phyloP scores from a whole-genome alignment of 2,797 vertebrate genomes.

The Carcharodon carcharias region DNA sequence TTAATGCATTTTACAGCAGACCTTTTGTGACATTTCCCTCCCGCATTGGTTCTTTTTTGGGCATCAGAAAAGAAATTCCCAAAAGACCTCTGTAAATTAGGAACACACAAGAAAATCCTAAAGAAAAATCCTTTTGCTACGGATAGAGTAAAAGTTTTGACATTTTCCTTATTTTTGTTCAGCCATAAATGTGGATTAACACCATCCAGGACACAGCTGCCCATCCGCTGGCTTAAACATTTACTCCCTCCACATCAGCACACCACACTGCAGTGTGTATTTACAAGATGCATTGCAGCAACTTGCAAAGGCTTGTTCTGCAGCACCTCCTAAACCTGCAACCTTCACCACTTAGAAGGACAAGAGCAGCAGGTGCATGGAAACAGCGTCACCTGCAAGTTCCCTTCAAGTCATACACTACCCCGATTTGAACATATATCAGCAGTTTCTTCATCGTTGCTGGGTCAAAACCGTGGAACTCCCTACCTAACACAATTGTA shows the following conservation, averaged over 20 bases:
- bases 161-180: not conserved
- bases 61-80: not conserved
- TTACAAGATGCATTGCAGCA: not conserved
- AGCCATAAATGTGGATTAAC: not conserved
- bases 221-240: not conserved
- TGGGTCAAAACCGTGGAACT: not conserved
- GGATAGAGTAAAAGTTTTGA: not conserved
- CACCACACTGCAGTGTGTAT: not conserved
- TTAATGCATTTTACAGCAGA: too few species aligned
- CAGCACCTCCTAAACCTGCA: not conserved
- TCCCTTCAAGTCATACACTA: not conserved
- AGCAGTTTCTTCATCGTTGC: not conserved
- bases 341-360: not conserved
- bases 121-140: not conserved
- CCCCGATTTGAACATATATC: not conserved
- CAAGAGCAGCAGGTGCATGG: not conserved
- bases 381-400: not conserved
- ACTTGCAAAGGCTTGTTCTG: not conserved
- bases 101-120: not conserved
- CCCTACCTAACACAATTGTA: not conserved
- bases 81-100: not conserved
- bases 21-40: not conserved
- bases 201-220: not conserved
- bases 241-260: not conserved
- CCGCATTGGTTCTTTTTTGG: not conserved